These are phyloP conservation scores for Ursus arctos DNA, from an alignment of 2,113 vertebrate genomes.

Conservation along the genomic window DNA sequence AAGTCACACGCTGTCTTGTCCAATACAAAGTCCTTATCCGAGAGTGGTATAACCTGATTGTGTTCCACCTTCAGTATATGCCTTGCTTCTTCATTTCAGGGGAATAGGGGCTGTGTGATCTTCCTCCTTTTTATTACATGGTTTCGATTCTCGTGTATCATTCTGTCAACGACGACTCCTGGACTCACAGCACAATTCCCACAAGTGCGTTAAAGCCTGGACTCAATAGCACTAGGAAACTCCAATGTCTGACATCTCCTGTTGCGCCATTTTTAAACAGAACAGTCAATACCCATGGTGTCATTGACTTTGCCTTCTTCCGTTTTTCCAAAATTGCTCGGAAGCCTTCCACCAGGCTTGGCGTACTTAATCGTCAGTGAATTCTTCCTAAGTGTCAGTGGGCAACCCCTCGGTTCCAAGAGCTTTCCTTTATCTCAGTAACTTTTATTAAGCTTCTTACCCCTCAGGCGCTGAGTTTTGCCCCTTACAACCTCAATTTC, in stretches of 20 bases:
- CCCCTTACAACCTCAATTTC: slow-evolving; percentile 78
- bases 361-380: slow-evolving; percentile 55
- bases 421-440: slow-evolving; percentile 68
- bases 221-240: slow-evolving; percentile 69
- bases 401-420: slow-evolving; percentile 37
- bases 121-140: slow-evolving; percentile 49
- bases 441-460: slow-evolving; percentile 75
- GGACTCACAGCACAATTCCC: slow-evolving; percentile 33
- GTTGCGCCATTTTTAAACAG: slow-evolving; percentile 75
- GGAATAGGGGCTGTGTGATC: background rate
- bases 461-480: slow-evolving; percentile 63
- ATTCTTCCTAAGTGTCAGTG: slow-evolving; percentile 74
- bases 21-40: background rate
- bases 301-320: slow-evolving; percentile 61
- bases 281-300: slow-evolving; percentile 69
- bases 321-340: slow-evolving; percentile 75
- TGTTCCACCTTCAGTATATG: background rate
- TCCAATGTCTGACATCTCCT: slow-evolving; percentile 56
- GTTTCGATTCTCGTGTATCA: slow-evolving; percentile 51
- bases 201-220: slow-evolving; percentile 62
- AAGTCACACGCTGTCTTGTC: background rate
- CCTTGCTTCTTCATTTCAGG: background rate
- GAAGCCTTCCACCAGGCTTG: slow-evolving; percentile 63
- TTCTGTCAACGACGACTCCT: slow-evolving; percentile 23
- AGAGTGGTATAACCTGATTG: background rate